Conservation (phyloP, 2,797 vertebrate genomes). For the Sebastes melanostomus region DNA sequence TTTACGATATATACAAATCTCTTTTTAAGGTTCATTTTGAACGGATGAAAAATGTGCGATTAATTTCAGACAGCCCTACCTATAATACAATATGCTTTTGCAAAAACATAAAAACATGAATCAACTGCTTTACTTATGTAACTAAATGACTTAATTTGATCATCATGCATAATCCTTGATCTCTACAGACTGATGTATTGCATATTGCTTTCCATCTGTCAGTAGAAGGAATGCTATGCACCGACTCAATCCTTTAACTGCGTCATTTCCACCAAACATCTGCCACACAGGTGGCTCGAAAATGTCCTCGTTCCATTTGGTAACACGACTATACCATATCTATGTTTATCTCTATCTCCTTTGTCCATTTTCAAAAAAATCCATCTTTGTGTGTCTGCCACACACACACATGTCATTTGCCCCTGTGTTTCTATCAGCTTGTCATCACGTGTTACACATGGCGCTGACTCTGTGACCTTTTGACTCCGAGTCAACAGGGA, state of each 20-base stretch:
- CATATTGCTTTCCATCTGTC: background rate
- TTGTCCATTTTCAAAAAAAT: background rate
- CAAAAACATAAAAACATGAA: background rate
- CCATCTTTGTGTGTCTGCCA: background rate
- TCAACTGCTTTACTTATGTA: background rate
- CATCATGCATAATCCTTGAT: background rate
- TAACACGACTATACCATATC: background rate
- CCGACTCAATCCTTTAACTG: background rate
- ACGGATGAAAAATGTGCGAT: too few relatives aligned
- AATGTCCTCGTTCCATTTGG: background rate
- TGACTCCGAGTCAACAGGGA: constrained; percentile 25
- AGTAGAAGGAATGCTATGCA: background rate
- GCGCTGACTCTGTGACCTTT: constrained; percentile 32
- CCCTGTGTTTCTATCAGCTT: constrained; percentile 6
- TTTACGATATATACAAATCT: too few relatives aligned
- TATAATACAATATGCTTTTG: background rate
- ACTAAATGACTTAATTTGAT: background rate
- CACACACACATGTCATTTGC: background rate
- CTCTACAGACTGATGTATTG: background rate
- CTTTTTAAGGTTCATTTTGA: too few relatives aligned
- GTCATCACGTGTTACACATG: constrained; percentile 6
- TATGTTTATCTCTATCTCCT: background rate
- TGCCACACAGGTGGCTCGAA: background rate
- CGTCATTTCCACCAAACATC: background rate
- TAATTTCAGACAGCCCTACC: too few relatives aligned